Evolutionary conservation across 2,797 vertebrate species (phyloP), one percentile per base, ranked within the genome.

Genomic region (Brachyrhaphis roseni): DNA sequence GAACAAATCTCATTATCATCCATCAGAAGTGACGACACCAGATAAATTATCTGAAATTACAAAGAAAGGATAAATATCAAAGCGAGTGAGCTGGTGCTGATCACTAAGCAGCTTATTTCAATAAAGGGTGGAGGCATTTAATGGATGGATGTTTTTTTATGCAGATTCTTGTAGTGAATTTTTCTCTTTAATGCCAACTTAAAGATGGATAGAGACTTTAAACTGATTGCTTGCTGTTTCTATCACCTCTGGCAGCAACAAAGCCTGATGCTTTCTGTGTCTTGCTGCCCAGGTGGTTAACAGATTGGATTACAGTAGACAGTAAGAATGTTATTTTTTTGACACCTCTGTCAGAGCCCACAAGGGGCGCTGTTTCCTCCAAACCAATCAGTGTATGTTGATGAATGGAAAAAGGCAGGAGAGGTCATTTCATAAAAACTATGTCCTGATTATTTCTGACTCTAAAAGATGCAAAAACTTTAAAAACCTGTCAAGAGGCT

Each of bases 301-400:
- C 94, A 96, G 93, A 95, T 87, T 88, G 77, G 83, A 93, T 96
- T 92, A 94, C 94, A 88, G 89, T 89, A 84, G 85, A 82, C 81
- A 57, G 78, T 78, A 94, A 89, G 94, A 96, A 96, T 95, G 92
- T 83, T 79, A 16, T 0, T 15, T 64, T 86, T 94, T 91, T 93
- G 94, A 94, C 89, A 88, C 85, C 89, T 91, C 81, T 20, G 91
- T 77, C 8, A 36, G 49, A 71, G 85, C 72, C 76, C 8, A 23
- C 0, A 36, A 8, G 7, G 16, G 70, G 79, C 64, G 73, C 62
- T 55, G 83, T 79, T 80, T 70, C 75, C 78, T 59, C 12, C 39
- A 16, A 73, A 39, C 20, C 12, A 68, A 73, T 28, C 62, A 36
- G 39, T 16, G 68, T 36, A 74, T 53, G 5, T 76, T 34, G 31